Base-by-base conservation (phyloP, 2,113 vertebrate genomes). In the Chlorocebus sabaeus region DNA sequence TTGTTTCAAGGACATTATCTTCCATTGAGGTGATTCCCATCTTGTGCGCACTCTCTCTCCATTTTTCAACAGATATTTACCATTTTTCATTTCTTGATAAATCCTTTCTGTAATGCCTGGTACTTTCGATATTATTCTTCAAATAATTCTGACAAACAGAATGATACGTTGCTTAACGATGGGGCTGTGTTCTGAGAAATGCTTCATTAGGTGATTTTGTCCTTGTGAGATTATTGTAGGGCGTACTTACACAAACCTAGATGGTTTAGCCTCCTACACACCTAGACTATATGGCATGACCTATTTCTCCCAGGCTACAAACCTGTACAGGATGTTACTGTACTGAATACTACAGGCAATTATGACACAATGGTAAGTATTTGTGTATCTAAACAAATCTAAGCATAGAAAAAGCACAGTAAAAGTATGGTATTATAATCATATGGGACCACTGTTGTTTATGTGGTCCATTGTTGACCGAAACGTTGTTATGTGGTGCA, bases 41-140 rank as follows among this genome's bases (percentile, higher is more conserved):
- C 72, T 75, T 75, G 7, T 25, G 23, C 2, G 40, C 27, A 12
- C 2, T 30, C 45, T 32, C 32, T 79, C 27, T 84, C 20, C 18
- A 32, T 50, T 70, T 90, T 59, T 91, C 57, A 87, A 27, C 14
- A 84, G 50, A 70, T 88, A 94, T 73, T 96, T 92, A 67, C 17
- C n/a, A 84, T 30, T 35, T 96, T 95, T 78, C 18, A 59, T 48
- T 94, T 89, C 14, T 52, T 78, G 89, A 95, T 78, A 95, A 97
- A 78, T 30, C 8, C 4, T 93, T 85, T 72, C 82, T 38, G 25
- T 70, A 90, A 79, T 84, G 79, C 79, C 75, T 96, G 52, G 75
- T 43, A n/a, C 80, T 79, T 88, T 87, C 64, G 89, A 76, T 89
- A 76, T 82, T 93, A 57, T 93, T 88, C 82, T 94, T 85, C 52